phyloP scores from a whole-genome alignment of 2,888 invertebrate genomes.

The Uloborus plumipes region DNA sequence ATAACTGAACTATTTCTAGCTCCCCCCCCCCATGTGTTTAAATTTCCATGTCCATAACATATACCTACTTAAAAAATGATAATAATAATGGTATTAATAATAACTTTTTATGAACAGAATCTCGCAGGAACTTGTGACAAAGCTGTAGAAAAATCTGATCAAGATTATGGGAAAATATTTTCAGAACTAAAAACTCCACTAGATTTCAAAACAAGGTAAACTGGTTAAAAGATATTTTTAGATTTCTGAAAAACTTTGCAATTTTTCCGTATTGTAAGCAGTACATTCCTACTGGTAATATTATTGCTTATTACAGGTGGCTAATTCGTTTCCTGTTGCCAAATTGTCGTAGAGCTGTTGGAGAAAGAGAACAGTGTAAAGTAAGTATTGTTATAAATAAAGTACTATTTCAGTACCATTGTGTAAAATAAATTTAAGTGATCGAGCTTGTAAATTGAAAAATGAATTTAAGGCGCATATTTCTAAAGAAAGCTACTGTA shows the following conservation, averaged over 20 bases:
- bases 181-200: neutral
- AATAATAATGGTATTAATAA: no score
- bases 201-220: neutral
- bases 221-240: neutral
- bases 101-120: neutral
- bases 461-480: no score
- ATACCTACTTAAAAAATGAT: no score
- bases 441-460: no score
- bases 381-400: slow-evolving; percentile 69
- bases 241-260: no score
- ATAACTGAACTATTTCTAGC: no score
- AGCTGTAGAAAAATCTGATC: neutral
- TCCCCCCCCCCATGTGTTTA: no score
- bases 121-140: neutral
- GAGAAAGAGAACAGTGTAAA: slow-evolving; percentile 78
- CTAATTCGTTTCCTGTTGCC: slow-evolving; percentile 70
- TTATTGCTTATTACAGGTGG: neutral
- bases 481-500: no score
- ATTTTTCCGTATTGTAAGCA: no score
- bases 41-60: no score
- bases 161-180: neutral
- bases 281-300: neutral
- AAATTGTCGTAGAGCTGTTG: slow-evolving; percentile 76
- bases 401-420: no score
- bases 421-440: no score